These are phyloP conservation scores for Pangasius djambal DNA, from an alignment of 2,797 vertebrate genomes.

Conservation along the genomic window DNA sequence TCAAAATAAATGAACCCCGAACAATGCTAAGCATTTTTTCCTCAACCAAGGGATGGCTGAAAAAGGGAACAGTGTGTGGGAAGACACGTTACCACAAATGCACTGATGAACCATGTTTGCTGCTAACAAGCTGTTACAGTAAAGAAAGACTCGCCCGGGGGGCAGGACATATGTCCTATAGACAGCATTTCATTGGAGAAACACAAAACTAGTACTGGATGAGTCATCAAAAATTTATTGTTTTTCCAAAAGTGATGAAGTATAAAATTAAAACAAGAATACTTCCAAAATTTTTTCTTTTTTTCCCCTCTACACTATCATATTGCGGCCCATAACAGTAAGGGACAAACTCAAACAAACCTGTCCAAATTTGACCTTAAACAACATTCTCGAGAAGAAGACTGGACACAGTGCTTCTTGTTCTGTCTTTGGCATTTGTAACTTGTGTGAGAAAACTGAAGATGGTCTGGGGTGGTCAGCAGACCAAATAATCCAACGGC, in stretches of 20 bases:
- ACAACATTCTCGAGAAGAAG: background rate
- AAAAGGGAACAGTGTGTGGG: background rate
- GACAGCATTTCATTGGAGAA: background rate
- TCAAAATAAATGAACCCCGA: background rate
- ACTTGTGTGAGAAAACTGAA: constrained; percentile 8
- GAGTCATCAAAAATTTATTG: background rate
- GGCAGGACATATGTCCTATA: background rate
- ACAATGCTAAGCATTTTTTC: background rate
- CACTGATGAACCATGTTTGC: background rate
- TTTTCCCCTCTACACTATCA: background rate
- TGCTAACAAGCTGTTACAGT: background rate
- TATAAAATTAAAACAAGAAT: background rate
- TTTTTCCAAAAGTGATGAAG: background rate
- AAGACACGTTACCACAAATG: background rate
- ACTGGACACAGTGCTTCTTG: background rate
- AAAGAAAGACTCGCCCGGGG: background rate
- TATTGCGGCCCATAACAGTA: background rate
- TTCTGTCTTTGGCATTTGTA: constrained; percentile 5
- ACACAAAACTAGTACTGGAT: background rate
- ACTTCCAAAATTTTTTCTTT: background rate
- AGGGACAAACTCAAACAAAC: background rate
- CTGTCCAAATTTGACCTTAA: background rate
- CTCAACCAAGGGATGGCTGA: background rate
- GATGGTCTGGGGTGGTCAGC: background rate
- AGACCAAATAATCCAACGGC: background rate